Evolutionary conservation across 2,797 vertebrate genomes (phyloP).

Genomic region (Ctenopoma multispine): DNA sequence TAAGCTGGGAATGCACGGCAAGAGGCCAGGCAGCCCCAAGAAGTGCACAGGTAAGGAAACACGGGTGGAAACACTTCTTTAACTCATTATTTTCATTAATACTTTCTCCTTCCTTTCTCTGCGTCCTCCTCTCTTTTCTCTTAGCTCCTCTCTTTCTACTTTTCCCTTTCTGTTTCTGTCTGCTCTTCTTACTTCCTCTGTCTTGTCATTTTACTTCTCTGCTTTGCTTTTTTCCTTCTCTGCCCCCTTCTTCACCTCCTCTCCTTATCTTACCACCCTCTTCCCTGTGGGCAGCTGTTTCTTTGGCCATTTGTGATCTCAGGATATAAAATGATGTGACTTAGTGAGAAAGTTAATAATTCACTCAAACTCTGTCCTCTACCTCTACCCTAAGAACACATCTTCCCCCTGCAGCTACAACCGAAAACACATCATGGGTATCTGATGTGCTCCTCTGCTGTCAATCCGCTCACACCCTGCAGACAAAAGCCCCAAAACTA

Average conservation of each 20-base stretch:
- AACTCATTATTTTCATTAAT: background rate
- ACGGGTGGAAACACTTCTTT: background rate
- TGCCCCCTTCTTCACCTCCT: background rate
- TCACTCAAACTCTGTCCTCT: slow-evolving; percentile 11
- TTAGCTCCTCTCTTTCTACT: background rate
- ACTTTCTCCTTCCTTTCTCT: too few species aligned
- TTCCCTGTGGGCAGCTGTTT: background rate
- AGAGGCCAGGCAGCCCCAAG: slow-evolving; percentile 92
- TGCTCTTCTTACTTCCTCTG: too few species aligned
- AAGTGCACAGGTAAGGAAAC: slow-evolving; percentile 94
- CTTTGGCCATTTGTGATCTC: background rate
- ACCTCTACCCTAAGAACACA: background rate
- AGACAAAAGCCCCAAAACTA: background rate
- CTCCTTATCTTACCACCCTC: background rate
- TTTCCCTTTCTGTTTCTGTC: too few species aligned
- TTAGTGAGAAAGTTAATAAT: background rate
- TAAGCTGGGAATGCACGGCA: slow-evolving; percentile 96
- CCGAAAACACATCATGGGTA: slow-evolving; percentile 7
- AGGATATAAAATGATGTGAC: background rate
- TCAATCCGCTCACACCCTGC: background rate
- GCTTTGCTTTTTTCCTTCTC: too few species aligned
- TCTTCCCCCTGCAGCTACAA: background rate
- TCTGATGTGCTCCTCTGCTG: slow-evolving; percentile 8
- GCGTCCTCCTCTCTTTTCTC: background rate
- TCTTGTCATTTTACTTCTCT: too few species aligned